Conservation (phyloP, 2,113 vertebrate species). For the Chaenocephalus aceratus region DNA sequence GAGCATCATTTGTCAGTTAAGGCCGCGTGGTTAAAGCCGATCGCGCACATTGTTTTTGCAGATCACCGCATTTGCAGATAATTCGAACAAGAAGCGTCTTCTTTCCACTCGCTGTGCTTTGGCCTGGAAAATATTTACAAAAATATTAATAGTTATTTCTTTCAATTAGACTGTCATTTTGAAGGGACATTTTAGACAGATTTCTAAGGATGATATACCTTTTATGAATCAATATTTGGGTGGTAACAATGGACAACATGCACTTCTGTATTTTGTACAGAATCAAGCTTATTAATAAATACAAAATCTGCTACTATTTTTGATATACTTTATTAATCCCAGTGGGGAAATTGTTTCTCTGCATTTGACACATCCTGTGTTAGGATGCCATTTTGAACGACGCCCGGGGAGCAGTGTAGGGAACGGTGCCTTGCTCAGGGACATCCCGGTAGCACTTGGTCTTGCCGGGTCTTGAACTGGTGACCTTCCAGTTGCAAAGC, state of each 20-base stretch:
- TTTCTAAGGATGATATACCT: no score
- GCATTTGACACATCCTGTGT: no score
- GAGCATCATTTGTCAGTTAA: conserved; percentile 43
- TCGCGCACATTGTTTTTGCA: conserved; percentile 41
- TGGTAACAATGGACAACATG: no score
- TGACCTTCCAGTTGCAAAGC: no score
- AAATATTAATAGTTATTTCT: conserved; percentile 30
- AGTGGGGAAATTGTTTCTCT: no score
- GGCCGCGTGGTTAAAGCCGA: conserved; percentile 10
- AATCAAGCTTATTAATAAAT: background rate
- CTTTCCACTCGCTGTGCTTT: background rate
- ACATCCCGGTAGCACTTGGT: no score
- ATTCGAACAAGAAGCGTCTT: conserved; percentile 47
- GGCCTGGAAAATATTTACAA: conserved; percentile 32
- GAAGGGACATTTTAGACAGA: background rate
- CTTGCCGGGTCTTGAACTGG: no score
- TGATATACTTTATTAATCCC: no score
- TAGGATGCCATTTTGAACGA: no score
- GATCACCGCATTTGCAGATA: conserved; percentile 43
- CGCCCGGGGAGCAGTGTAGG: no score
- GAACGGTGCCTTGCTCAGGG: no score
- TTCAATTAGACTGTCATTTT: background rate
- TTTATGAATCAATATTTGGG: background rate
- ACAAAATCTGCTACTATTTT: background rate
- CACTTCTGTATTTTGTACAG: no score